A percentile compares a stretch with the other conserved stretches of the same genome.
These are phyloP conservation scores for Psittacula derbiana DNA, from an alignment of 2,797 vertebrate genomes.

Conservation along the genomic window DNA sequence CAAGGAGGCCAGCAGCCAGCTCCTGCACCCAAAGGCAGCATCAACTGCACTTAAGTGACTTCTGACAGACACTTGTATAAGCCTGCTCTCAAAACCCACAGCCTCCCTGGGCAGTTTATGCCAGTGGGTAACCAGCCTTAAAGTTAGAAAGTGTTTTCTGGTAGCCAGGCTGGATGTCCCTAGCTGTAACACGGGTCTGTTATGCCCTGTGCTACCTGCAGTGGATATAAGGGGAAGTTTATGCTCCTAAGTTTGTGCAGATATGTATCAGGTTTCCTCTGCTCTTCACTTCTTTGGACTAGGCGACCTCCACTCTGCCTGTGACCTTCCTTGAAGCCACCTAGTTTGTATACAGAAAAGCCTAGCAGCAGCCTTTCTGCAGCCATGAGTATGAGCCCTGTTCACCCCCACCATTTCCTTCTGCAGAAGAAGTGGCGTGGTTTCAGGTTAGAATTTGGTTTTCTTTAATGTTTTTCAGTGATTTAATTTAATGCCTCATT, in stretches of 20 bases:
- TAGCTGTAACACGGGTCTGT: neutral
- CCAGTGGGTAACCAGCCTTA: neutral
- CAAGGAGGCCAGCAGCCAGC: rapidly evolving
- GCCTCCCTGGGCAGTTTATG: neutral
- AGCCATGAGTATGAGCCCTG: neutral
- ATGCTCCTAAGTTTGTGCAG: neutral
- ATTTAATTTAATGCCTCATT: neutral
- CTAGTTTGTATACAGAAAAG: neutral
- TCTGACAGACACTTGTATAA: neutral
- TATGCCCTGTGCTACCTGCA: neutral
- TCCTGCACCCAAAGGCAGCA: rapidly evolving
- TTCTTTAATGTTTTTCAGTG: neutral
- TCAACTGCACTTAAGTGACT: rapidly evolving
- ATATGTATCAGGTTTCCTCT: neutral
- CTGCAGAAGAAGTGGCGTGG: neutral
- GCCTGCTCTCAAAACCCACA: neutral
- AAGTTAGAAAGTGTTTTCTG: neutral
- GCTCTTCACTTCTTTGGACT: neutral
- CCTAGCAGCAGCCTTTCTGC: neutral
- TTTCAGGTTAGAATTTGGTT: neutral
- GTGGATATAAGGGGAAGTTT: neutral
- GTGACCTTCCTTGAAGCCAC: neutral
- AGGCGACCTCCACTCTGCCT: neutral
- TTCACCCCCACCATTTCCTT: neutral
- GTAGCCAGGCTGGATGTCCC: neutral